These are phyloP conservation scores for Odobenus rosmarus DNA, from an alignment of 2,113 vertebrate species.

Conservation along the genomic window DNA sequence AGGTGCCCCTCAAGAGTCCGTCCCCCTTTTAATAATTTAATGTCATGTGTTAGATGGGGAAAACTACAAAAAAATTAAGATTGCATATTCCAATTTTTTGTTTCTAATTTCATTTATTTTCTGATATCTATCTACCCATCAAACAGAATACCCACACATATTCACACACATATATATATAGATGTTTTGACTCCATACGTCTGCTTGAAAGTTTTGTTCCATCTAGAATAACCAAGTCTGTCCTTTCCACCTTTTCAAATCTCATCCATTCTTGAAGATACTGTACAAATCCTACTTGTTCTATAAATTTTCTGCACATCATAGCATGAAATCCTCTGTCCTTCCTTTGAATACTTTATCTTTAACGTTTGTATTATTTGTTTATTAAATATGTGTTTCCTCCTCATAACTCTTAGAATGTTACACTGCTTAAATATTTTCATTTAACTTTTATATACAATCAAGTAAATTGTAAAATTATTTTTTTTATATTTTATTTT, in stretches of 20 bases:
- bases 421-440: not conserved
- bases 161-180: not conserved
- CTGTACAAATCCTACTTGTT: not conserved
- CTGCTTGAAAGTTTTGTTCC: not conserved
- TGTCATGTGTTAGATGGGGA: not conserved
- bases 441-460: not conserved
- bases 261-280: not conserved
- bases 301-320: not conserved
- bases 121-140: not conserved
- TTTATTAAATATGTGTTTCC: not conserved
- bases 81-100: not conserved
- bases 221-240: not conserved
- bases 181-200: not conserved
- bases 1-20: not conserved
- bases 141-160: not conserved
- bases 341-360: not conserved
- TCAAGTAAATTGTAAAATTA: not conserved
- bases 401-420: not conserved
- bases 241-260: not conserved
- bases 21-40: not conserved
- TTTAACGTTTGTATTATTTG: not conserved
- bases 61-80: not conserved
- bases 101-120: slow-evolving; percentile 22
- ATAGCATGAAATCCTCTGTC: not conserved
- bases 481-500: not conserved